phyloP scores from a whole-genome alignment of 2,113 vertebrate genomes.

The Microtus oregoni region DNA sequence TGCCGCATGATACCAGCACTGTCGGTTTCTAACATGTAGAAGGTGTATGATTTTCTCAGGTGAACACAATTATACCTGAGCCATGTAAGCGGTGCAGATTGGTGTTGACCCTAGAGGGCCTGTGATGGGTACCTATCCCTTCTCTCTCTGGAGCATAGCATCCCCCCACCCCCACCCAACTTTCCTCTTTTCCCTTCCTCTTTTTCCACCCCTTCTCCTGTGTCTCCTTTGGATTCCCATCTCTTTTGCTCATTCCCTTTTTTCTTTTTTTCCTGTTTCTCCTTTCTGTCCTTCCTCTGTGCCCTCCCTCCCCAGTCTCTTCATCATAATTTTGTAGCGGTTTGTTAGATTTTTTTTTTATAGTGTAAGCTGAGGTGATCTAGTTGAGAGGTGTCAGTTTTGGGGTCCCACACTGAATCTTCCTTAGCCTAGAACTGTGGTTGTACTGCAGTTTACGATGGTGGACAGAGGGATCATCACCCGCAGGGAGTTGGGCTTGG shows the following conservation, averaged over 20 bases:
- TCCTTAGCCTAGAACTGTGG: neutral
- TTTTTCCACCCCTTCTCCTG: neutral
- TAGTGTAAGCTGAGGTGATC: neutral
- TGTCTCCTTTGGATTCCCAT: neutral
- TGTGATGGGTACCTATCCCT: neutral
- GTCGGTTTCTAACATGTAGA: neutral
- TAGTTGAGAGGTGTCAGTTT: neutral
- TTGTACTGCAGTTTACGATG: neutral
- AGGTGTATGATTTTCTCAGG: constrained; percentile 46
- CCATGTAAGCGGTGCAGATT: neutral
- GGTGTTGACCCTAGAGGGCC: neutral
- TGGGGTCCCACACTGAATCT: neutral
- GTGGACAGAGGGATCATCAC: neutral
- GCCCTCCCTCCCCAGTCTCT: neutral
- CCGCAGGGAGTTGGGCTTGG: neutral
- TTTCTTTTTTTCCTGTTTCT: neutral
- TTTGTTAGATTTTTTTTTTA: neutral
- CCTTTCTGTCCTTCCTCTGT: neutral
- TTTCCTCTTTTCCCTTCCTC: neutral
- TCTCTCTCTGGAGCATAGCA: neutral
- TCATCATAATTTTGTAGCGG: constrained; percentile 5
- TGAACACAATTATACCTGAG: constrained; percentile 10
- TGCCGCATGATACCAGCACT: neutral
- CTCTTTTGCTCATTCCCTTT: neutral
- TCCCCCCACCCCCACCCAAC: neutral